Conservation (phyloP, 2,113 vertebrate genomes). For the Nothocercus julius region DNA sequence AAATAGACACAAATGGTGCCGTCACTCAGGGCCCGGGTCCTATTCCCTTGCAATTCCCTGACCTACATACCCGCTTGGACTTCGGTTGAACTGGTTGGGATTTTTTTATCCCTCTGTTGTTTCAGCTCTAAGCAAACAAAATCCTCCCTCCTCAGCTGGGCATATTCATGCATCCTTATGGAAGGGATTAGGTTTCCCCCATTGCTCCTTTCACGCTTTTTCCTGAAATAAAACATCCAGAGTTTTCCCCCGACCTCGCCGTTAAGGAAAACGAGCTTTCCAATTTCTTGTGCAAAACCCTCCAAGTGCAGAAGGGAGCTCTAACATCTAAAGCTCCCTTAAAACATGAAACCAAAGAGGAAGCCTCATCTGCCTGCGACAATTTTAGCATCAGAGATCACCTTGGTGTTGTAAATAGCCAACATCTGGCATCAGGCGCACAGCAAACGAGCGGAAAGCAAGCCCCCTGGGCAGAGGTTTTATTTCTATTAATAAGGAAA, state of each 20-base stretch:
- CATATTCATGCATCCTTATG: fast-evolving
- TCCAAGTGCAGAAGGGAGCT: not conserved
- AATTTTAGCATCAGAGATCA: constrained; percentile 43
- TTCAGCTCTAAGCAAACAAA: not conserved
- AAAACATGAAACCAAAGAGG: not conserved
- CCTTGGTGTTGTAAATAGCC: constrained; percentile 47
- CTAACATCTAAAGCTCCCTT: not conserved
- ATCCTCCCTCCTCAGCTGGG: not conserved
- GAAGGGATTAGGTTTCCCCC: not conserved
- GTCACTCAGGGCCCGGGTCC: not conserved
- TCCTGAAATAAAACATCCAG: not conserved
- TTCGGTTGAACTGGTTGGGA: not conserved
- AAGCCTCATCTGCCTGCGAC: not conserved
- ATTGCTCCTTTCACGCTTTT: not conserved
- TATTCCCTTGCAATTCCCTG: constrained; percentile 4
- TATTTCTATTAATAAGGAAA: constrained; percentile 55
- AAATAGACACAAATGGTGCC: constrained; percentile 24
- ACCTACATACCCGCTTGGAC: constrained; percentile 47
- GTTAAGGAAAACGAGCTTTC: not conserved
- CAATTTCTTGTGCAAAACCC: not conserved
- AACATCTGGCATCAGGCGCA: constrained; percentile 50
- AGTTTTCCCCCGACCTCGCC: not conserved
- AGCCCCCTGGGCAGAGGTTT: constrained; percentile 31
- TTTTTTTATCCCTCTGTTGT: not conserved
- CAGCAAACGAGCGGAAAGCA: constrained; percentile 27